Conservation (phyloP, 2,888 invertebrate species). For the Laothoe populi region DNA sequence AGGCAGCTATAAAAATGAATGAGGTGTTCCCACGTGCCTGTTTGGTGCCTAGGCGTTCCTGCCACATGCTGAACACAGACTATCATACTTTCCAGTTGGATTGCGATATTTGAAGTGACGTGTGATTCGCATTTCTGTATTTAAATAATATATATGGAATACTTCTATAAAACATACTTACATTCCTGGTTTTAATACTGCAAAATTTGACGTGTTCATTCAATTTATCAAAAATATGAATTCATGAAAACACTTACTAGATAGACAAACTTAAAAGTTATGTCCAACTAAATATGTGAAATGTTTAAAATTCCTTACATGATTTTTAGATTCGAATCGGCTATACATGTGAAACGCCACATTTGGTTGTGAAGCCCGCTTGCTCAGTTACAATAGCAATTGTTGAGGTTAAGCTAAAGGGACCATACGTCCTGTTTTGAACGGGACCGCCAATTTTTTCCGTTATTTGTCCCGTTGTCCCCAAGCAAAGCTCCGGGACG, state of each 20-base stretch:
- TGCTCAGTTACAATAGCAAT: background rate
- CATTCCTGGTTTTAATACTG: too few relatives aligned
- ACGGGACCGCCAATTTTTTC: too few relatives aligned
- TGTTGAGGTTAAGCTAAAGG: background rate
- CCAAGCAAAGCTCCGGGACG: too few relatives aligned
- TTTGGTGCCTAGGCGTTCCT: conserved; percentile 3
- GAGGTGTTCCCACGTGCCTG: background rate
- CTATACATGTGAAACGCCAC: background rate
- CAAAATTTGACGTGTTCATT: background rate
- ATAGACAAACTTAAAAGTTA: too few relatives aligned
- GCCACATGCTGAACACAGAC: background rate
- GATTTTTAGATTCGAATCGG: too few relatives aligned
- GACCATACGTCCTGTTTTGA: too few relatives aligned
- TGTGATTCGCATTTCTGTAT: background rate
- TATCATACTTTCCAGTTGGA: background rate
- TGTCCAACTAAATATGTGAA: too few relatives aligned
- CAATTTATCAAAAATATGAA: too few relatives aligned
- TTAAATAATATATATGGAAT: background rate
- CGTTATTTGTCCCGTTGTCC: too few relatives aligned
- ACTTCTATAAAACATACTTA: background rate
- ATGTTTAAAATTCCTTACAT: too few relatives aligned
- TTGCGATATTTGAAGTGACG: background rate
- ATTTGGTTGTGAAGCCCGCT: background rate
- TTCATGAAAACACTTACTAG: too few relatives aligned
- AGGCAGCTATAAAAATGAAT: background rate